These are phyloP conservation scores for Chiroxiphia lanceolata DNA, from an alignment of 2,797 vertebrate species.

Conservation along the genomic window DNA sequence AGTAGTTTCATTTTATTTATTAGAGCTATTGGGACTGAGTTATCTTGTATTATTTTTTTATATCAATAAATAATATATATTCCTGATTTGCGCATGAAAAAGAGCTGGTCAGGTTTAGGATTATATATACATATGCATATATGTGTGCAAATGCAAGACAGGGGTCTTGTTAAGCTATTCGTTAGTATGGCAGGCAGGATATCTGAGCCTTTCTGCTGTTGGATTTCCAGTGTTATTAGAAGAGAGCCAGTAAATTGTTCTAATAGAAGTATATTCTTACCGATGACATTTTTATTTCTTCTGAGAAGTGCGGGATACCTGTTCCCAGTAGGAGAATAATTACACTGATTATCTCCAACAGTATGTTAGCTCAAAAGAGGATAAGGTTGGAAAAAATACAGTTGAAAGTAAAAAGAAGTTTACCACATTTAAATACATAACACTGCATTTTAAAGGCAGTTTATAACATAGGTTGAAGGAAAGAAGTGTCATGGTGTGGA, in stretches of 20 bases:
- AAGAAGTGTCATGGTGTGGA: not conserved
- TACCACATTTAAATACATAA: not conserved
- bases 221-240: not conserved
- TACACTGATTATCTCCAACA: slow-evolving; percentile 39
- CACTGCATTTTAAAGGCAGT: not conserved
- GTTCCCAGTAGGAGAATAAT: slow-evolving; percentile 61
- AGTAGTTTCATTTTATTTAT: not conserved
- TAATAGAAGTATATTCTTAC: not conserved
- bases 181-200: not conserved
- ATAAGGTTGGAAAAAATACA: not conserved
- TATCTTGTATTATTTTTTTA: not conserved
- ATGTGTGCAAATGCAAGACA: not conserved
- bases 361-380: slow-evolving; percentile 28
- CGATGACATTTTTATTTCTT: slow-evolving; percentile 59
- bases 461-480: not conserved
- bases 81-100: not conserved
- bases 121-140: not conserved
- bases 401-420: not conserved
- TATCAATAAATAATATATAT: not conserved
- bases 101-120: not conserved
- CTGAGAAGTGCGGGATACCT: slow-evolving; percentile 48
- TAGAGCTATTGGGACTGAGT: not conserved
- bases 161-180: not conserved
- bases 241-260: not conserved
- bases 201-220: not conserved